A percentile compares a stretch with the other conserved stretches of the same genome.
Conservation (phyloP, 2,113 vertebrate species). For the Toxotes jaculatrix region DNA sequence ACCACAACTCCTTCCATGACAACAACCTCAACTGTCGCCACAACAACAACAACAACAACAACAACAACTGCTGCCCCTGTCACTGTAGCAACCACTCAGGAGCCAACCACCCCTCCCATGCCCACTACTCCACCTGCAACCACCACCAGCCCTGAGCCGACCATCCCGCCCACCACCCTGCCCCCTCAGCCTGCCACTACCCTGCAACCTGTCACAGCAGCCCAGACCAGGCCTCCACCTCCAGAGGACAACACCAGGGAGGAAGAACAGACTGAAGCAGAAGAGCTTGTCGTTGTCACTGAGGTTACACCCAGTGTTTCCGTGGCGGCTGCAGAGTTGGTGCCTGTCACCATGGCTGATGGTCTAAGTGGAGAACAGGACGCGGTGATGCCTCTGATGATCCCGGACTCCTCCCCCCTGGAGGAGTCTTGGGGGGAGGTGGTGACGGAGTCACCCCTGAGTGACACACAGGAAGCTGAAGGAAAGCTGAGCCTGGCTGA, state of each 20-base stretch:
- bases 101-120: conserved; percentile 28
- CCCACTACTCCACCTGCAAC: conserved; percentile 31
- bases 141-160: conserved; percentile 41
- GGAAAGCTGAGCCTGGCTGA: conserved; percentile 63
- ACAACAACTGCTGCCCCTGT: conserved; percentile 36
- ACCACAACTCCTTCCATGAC: conserved; percentile 13
- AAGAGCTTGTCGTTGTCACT: conserved; percentile 31
- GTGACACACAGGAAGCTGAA: conserved; percentile 65
- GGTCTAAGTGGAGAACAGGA: conserved; percentile 49
- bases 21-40: neutral
- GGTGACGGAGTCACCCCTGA: conserved; percentile 59
- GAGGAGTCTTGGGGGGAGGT: conserved; percentile 32
- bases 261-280: conserved; percentile 25
- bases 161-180: conserved; percentile 24
- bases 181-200: conserved; percentile 52
- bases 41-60: neutral
- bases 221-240: neutral
- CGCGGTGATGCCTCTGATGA: conserved; percentile 57
- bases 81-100: conserved; percentile 52
- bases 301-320: conserved; percentile 35
- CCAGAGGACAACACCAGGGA: conserved; percentile 35
- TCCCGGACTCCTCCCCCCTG: conserved; percentile 36
- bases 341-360: conserved; percentile 57
- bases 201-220: conserved; percentile 2
- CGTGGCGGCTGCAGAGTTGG: conserved; percentile 3